Evolutionary conservation across 2,888 invertebrate genomes (phyloP).

Genomic region (Eilema depressum): DNA sequence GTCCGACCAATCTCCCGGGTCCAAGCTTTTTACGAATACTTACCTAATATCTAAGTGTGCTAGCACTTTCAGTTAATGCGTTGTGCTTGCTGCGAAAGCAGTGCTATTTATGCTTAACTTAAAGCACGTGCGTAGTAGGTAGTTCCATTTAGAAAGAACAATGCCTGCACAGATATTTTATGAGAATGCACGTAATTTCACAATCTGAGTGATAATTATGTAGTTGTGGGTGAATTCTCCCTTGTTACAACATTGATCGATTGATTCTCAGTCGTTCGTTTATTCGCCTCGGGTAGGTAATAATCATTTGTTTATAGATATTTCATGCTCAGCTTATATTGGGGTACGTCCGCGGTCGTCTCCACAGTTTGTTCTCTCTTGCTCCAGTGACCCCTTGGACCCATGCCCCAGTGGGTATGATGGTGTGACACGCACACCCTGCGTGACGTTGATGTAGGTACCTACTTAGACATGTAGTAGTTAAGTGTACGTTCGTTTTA

Average conservation of each 20-base stretch:
- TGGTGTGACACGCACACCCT: background rate
- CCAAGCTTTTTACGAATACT: conserved; percentile 38
- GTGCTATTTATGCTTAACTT: background rate
- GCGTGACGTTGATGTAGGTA: background rate
- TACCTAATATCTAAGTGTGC: background rate
- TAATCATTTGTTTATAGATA: background rate
- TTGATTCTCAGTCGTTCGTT: background rate
- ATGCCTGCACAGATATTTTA: background rate
- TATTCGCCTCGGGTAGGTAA: background rate
- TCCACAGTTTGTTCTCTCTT: background rate
- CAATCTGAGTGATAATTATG: background rate
- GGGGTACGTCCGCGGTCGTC: background rate
- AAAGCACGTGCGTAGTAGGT: background rate
- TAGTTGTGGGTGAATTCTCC: background rate
- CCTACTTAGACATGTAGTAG: background rate
- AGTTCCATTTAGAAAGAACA: background rate
- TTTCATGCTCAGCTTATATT: background rate
- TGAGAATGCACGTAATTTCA: background rate
- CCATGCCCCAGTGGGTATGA: background rate
- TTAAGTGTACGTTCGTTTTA: conserved; percentile 8
- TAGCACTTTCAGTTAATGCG: background rate
- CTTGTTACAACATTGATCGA: background rate
- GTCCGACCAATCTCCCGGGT: conserved; percentile 44
- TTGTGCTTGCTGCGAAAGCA: background rate
- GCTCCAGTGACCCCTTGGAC: background rate